Conservation (phyloP, 2,797 vertebrate species). For the Margarornis squamiger region DNA sequence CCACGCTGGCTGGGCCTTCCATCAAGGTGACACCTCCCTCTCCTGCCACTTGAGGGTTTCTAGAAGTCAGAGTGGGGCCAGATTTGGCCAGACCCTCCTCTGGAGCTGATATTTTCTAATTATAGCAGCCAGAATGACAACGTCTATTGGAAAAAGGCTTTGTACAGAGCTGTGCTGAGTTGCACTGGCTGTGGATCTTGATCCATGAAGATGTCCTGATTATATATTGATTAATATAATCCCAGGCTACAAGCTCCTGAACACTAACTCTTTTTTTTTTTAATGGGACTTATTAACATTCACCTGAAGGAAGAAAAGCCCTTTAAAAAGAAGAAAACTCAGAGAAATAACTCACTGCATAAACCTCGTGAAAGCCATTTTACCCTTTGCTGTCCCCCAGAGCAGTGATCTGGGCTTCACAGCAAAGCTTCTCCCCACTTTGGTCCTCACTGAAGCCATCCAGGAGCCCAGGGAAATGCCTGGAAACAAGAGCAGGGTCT, state of each 20-base stretch:
- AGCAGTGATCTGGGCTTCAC: neutral
- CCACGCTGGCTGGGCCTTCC: accelerated
- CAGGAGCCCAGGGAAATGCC: neutral
- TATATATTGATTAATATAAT: neutral
- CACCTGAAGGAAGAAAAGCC: neutral
- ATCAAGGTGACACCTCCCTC: neutral
- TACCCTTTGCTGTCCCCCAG: neutral
- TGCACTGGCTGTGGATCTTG: neutral
- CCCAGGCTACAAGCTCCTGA: neutral
- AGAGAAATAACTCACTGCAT: neutral
- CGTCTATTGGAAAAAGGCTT: neutral
- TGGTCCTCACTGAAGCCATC: neutral
- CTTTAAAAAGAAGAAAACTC: neutral
- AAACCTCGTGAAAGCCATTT: neutral
- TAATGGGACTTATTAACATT: neutral
- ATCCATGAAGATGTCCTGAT: neutral
- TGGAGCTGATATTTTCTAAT: neutral
- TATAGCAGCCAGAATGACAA: neutral
- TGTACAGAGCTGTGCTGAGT: neutral
- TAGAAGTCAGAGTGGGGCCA: neutral
- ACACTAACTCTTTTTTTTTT: neutral
- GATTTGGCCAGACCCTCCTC: neutral
- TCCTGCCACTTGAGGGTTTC: neutral
- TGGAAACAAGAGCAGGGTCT: neutral
- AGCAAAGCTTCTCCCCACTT: neutral